These are phyloP conservation scores for Vireo griseus DNA, from an alignment of 2,797 vertebrate species.

Conservation along the genomic window DNA sequence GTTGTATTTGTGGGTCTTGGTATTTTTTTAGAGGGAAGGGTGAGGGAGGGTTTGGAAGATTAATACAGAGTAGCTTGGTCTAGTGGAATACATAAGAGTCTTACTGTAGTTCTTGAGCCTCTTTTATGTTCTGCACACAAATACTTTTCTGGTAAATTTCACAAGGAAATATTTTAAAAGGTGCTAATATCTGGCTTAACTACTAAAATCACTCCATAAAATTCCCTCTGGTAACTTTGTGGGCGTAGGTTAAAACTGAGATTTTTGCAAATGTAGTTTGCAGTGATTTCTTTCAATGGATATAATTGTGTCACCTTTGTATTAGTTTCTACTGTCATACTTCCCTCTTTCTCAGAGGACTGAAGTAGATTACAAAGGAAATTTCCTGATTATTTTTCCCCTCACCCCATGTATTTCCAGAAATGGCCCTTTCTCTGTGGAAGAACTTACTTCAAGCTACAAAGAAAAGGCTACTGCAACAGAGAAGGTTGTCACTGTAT, in stretches of 20 bases:
- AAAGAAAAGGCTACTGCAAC: conserved; percentile 61
- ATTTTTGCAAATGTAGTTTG: not conserved
- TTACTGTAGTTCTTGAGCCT: not conserved
- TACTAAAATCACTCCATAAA: not conserved
- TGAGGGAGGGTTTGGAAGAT: not conserved
- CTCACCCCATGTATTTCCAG: conserved; percentile 40
- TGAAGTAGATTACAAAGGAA: not conserved
- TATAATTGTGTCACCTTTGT: not conserved
- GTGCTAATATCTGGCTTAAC: not conserved
- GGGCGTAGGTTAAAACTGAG: not conserved
- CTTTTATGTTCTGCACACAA: not conserved
- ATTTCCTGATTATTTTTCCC: not conserved
- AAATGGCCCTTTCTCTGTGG: conserved; percentile 69
- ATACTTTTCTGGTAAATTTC: not conserved
- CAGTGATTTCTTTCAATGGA: not conserved
- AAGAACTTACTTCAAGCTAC: conserved; percentile 38
- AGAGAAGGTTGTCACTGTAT: conserved; percentile 73
- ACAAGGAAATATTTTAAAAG: not conserved
- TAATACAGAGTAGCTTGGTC: not conserved
- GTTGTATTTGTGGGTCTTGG: not conserved
- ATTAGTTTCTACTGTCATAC: not conserved
- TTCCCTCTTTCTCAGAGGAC: not conserved
- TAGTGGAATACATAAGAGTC: not conserved
- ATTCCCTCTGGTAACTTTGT: not conserved
- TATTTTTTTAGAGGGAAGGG: not conserved